These are phyloP conservation scores for Bothrops jararaca DNA, from an alignment of 2,113 vertebrate genomes.

Conservation along the genomic window DNA sequence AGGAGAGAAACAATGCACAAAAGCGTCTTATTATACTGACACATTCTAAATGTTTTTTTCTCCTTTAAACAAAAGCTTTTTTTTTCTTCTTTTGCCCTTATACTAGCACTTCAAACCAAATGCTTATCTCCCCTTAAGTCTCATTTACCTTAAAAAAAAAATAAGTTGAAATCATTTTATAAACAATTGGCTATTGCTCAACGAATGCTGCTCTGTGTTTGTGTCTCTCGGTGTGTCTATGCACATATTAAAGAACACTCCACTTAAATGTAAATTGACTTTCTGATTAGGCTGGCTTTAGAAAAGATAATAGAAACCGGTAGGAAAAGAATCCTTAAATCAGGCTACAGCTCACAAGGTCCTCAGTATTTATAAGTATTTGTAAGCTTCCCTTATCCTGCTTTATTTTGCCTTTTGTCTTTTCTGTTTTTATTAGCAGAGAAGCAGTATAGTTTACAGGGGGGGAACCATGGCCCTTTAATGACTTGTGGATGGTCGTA, in stretches of 20 bases:
- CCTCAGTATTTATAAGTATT: not conserved
- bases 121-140: not conserved
- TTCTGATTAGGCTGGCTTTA: slow-evolving; percentile 25
- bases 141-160: slow-evolving; percentile 28
- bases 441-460: not conserved
- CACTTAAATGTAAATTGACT: slow-evolving; percentile 17
- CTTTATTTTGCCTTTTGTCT: not conserved
- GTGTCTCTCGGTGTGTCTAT: too few relatives aligned
- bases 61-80: not conserved
- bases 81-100: not conserved
- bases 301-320: not conserved
- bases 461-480: not conserved
- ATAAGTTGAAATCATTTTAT: slow-evolving; percentile 27
- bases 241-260: not conserved
- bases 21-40: not conserved
- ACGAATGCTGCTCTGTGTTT: slow-evolving; percentile 18
- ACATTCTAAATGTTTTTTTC: not conserved
- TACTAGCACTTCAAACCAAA: slow-evolving; percentile 35
- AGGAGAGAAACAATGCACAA: slow-evolving; percentile 17
- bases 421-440: not conserved
- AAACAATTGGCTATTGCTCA: slow-evolving; percentile 8
- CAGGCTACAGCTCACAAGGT: not conserved
- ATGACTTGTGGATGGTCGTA: not conserved
- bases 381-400: not conserved
- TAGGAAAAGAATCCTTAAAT: slow-evolving; percentile 9